Evolutionary conservation across 2,888 invertebrate genomes (phyloP).

Genomic region (Sinelater perroti): DNA sequence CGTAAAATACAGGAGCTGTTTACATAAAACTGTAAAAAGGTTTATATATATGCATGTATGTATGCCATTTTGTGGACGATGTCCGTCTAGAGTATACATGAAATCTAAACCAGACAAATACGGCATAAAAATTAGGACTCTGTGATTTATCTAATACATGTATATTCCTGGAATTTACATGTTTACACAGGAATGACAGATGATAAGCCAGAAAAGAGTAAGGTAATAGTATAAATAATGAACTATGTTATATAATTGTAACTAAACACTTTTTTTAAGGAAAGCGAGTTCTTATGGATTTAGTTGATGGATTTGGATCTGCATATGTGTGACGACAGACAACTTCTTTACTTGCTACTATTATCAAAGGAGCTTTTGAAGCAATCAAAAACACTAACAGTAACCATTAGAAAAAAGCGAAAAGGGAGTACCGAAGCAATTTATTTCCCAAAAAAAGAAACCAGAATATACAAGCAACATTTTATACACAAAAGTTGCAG

Average conservation of each 20-base stretch:
- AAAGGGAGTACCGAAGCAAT: neutral
- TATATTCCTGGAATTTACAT: neutral
- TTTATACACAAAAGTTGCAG: neutral
- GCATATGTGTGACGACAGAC: neutral
- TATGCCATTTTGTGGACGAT: neutral
- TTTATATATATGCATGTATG: neutral
- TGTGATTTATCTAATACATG: neutral
- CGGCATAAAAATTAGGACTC: neutral
- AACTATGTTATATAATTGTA: neutral
- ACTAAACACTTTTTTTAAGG: neutral
- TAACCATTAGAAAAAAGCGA: neutral
- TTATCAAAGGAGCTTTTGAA: neutral
- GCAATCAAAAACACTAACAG: slow-evolving; percentile 1
- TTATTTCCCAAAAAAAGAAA: neutral
- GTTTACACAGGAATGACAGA: slow-evolving; percentile 2
- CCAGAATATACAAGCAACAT: neutral
- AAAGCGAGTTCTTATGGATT: neutral
- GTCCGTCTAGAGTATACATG: neutral
- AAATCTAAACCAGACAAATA: slow-evolving; percentile 1
- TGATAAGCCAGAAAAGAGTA: neutral
- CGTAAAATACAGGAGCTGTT: neutral
- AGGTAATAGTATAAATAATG: neutral
- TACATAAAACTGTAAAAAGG: no score
- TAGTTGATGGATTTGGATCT: slow-evolving; percentile 1
- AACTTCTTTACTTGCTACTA: neutral